Base-by-base conservation (phyloP, 2,797 vertebrate species). In the Catamblyrhynchus diadema region DNA sequence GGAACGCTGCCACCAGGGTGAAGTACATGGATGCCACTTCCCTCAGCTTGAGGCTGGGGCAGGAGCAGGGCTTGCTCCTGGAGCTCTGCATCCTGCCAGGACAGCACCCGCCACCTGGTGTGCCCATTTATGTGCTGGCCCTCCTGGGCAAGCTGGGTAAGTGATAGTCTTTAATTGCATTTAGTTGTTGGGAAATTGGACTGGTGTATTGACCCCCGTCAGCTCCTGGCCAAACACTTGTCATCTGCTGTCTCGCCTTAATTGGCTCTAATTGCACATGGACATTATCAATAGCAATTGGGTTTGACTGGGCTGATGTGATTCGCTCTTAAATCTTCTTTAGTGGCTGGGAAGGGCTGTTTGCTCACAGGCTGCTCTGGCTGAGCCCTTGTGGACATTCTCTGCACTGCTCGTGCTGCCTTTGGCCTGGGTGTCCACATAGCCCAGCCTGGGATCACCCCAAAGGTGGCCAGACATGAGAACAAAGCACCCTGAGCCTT, bases 1-100 rank as follows among this genome's bases (percentile, higher is more conserved):
- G 97, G 37, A 99, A 98, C 20, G 98, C 94, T 1, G 98, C 98
- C 50, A 99, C 93, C 13, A 98, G 96, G 0, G 98, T 99, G 96
- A 99, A 97, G 56, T 99, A 99, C 98, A 99, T 98, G 96, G 99
- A 97, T 9, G 98, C 98, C 21, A 98, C 92, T 65, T 99, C 99
- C 16, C 99, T 98, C 54, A 98, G 94, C 30, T 97, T 98, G 77
- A 99, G 96, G 88, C 98, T 88, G 85, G 98, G 98, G 69, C 98
- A 96, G 83, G 98, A 92, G 81, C 98, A 86, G 97, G 97, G 21
- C 11, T 13, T 84, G 90, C 41, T 95, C 62, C 91, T 3, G 2
- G 85, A 84, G 75, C 30, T 79, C 69, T 90, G 97, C 97, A 97
- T 98, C 82, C 73, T 85, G 62, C 35, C 51, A 59, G 56, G 67